Conservation (phyloP, 2,888 invertebrate species). For the Taphrorychus bicolor region DNA sequence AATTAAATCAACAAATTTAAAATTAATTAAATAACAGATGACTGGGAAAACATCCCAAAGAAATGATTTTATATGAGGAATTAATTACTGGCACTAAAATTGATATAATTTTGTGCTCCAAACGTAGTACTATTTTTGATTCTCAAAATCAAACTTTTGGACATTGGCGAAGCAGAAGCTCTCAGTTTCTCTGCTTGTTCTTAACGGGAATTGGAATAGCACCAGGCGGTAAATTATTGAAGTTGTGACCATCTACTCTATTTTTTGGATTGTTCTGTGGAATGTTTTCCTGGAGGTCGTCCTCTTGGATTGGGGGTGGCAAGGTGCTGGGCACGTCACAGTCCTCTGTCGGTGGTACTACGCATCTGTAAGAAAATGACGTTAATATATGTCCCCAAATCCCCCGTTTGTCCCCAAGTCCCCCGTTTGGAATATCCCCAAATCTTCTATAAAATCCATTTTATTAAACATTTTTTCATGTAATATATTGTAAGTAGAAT, state of each 20-base stretch:
- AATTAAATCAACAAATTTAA: too few species aligned
- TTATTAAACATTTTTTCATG: neutral
- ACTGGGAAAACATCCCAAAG: neutral
- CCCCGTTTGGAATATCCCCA: too few species aligned
- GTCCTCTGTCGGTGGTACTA: constrained; percentile 89
- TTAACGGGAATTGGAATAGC: constrained; percentile 57
- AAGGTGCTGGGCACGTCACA: constrained; percentile 85
- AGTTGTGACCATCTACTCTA: constrained; percentile 42
- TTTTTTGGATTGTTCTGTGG: constrained; percentile 55
- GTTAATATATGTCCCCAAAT: too few species aligned
- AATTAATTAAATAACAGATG: neutral
- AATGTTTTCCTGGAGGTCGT: constrained; percentile 54
- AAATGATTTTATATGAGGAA: neutral
- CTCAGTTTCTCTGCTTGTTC: constrained; percentile 38
- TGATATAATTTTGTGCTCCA: too few species aligned
- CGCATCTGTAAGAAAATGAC: constrained; percentile 69
- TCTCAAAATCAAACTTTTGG: neutral
- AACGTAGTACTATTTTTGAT: too few species aligned
- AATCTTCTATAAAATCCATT: too few species aligned
- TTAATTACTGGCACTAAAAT: neutral
- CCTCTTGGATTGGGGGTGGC: constrained; percentile 68
- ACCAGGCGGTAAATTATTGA: constrained; percentile 57
- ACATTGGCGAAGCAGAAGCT: neutral
- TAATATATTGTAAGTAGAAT: too few species aligned
- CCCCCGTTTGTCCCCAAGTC: too few species aligned